Evolutionary conservation across 2,888 invertebrate species (phyloP).

Genomic region (Sarcophaga subvicina): DNA sequence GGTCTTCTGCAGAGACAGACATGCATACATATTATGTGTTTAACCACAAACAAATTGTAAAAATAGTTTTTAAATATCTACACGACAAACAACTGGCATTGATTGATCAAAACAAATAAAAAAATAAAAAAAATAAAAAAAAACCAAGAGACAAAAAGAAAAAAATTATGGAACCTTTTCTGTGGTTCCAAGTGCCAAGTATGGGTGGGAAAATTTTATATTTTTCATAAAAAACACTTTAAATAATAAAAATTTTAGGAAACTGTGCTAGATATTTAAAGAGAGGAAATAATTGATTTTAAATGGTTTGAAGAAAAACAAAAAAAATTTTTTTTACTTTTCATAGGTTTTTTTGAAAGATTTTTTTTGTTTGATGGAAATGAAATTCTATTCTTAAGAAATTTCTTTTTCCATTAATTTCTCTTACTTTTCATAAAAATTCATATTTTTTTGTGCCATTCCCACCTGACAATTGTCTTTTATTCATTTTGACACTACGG

Average conservation of each 20-base stretch:
- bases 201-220: not conserved
- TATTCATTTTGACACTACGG: conserved; percentile 58
- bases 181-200: not conserved
- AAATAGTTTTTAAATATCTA: not conserved
- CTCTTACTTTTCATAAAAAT: conserved; percentile 11
- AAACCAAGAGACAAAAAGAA: not conserved
- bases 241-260: not conserved
- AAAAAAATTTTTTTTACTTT: not conserved
- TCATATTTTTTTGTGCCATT: conserved; percentile 23
- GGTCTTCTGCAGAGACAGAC: not conserved
- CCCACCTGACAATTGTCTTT: conserved; percentile 49
- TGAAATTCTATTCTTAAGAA: not conserved
- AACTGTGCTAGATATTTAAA: too few species aligned
- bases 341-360: too few species aligned
- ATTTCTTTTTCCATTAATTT: conserved; percentile 42
- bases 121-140: not conserved
- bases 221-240: not conserved
- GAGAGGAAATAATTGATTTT: not conserved
- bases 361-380: too few species aligned
- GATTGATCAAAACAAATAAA: conserved; percentile 10
- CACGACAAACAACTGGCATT: conserved; percentile 22
- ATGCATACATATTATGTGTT: not conserved
- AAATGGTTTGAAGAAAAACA: not conserved
- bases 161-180: not conserved
- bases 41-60: not conserved